Conservation (phyloP, 2,888 invertebrate genomes). For the Apotomis turbidana region DNA sequence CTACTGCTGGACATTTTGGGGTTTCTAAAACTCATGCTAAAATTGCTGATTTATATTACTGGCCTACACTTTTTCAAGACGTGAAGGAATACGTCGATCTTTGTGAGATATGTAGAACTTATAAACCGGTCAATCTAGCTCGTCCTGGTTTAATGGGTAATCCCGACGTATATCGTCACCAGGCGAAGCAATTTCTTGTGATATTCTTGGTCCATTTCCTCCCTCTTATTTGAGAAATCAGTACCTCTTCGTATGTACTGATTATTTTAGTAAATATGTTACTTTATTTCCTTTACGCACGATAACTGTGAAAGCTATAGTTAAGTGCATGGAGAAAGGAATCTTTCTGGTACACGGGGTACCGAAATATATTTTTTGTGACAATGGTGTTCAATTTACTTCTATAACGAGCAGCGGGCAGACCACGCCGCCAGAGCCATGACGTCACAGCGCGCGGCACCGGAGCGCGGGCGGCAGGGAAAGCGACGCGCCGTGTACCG, state of each 20-base stretch:
- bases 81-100: too few relatives aligned
- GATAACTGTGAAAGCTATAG: not conserved
- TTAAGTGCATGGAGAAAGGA: not conserved
- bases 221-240: not conserved
- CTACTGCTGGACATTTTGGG: too few relatives aligned
- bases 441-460: too few relatives aligned
- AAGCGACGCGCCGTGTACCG: too few relatives aligned
- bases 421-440: too few relatives aligned
- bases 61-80: too few relatives aligned
- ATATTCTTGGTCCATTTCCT: not conserved
- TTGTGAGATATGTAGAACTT: too few relatives aligned
- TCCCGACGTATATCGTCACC: not conserved
- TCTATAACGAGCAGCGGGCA: too few relatives aligned
- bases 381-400: slow-evolving; percentile 2
- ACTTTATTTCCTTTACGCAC: slow-evolving; percentile 1
- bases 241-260: not conserved
- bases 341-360: not conserved
- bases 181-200: not conserved
- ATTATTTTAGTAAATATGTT: slow-evolving; percentile 8
- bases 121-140: slow-evolving; percentile 1
- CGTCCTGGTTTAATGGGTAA: slow-evolving; percentile 7
- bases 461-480: too few relatives aligned
- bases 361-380: not conserved
- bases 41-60: too few relatives aligned
- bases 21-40: too few relatives aligned